These are phyloP conservation scores for Sitta europaea DNA, from an alignment of 2,113 vertebrate genomes.

Conservation along the genomic window DNA sequence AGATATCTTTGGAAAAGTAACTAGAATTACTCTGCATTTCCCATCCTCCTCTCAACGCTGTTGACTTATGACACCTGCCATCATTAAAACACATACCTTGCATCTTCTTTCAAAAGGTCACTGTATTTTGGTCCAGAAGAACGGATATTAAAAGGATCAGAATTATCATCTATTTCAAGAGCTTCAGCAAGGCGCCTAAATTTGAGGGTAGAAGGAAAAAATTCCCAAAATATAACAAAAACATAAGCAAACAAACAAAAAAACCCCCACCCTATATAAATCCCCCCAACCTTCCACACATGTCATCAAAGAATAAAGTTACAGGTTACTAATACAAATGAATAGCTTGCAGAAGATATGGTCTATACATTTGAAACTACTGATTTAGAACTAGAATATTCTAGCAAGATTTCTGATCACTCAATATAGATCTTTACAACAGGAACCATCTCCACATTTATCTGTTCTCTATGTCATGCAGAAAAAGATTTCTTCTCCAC, in stretches of 20 bases:
- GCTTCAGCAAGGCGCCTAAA: conserved; percentile 89
- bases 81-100: conserved; percentile 75
- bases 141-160: conserved; percentile 89
- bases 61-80: neutral
- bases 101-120: conserved; percentile 92
- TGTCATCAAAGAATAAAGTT: neutral
- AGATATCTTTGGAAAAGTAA: neutral
- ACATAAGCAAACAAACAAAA: neutral
- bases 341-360: neutral
- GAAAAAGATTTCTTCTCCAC: neutral
- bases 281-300: neutral
- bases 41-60: neutral
- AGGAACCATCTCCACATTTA: neutral
- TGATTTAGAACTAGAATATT: neutral
- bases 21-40: neutral
- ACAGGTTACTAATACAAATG: neutral
- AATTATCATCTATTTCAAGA: conserved; percentile 86
- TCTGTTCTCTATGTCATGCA: neutral
- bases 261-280: neutral
- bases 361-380: neutral
- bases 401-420: neutral
- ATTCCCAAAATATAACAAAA: neutral
- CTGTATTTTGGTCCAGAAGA: conserved; percentile 87
- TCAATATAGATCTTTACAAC: neutral
- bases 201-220: neutral